Evolutionary conservation across 2,888 invertebrate species (phyloP).

Genomic region (Cheilosia grossa): DNA sequence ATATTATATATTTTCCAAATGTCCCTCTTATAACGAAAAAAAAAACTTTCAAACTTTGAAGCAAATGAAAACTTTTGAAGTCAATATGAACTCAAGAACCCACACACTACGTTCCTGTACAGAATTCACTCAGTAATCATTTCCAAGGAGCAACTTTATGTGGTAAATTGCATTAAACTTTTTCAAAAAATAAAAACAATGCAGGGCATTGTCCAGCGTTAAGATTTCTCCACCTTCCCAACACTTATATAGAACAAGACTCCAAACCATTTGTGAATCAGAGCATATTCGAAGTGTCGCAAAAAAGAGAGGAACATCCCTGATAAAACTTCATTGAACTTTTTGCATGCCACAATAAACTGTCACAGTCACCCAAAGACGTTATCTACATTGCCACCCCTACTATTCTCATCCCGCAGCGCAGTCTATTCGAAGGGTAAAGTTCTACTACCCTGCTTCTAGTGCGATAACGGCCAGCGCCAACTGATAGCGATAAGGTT

Average conservation of each 20-base stretch:
- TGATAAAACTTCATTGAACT: slow-evolving; percentile 47
- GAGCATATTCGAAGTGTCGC: background rate
- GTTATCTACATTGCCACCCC: background rate
- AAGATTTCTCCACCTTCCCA: background rate
- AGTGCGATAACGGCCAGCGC: slow-evolving; percentile 50
- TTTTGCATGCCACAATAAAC: background rate
- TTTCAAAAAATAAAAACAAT: background rate
- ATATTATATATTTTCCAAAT: background rate
- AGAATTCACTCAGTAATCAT: background rate
- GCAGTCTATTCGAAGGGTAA: slow-evolving; percentile 57
- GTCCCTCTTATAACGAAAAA: background rate
- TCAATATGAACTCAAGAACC: too few species aligned
- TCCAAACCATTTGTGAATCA: slow-evolving; percentile 2
- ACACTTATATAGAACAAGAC: background rate
- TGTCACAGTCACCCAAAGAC: slow-evolving; percentile 22
- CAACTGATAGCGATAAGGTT: slow-evolving; percentile 53
- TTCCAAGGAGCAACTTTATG: background rate
- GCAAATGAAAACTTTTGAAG: too few species aligned
- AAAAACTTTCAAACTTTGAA: background rate
- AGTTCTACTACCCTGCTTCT: slow-evolving; percentile 60
- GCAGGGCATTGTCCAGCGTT: background rate
- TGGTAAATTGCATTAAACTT: slow-evolving; percentile 1
- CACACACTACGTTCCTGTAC: background rate
- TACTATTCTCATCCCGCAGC: background rate
- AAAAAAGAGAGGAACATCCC: background rate